Conservation (phyloP, 2,888 invertebrate species). For the Spisula solida region DNA sequence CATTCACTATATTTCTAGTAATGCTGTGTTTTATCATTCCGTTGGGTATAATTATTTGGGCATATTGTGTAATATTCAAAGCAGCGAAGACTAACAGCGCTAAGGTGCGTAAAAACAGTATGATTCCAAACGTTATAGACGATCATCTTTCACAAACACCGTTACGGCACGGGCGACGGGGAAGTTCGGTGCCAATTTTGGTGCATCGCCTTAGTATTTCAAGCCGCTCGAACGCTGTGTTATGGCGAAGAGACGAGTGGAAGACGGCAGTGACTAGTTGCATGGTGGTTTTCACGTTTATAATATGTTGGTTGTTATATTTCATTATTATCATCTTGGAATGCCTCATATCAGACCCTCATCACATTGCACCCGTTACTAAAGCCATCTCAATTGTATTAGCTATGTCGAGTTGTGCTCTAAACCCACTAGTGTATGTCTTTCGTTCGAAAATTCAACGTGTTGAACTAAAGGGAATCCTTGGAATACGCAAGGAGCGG, state of each 20-base stretch:
- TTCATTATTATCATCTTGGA: constrained; percentile 81
- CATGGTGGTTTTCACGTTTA: constrained; percentile 92
- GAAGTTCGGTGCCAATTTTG: constrained; percentile 80
- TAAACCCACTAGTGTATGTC: constrained; percentile 93
- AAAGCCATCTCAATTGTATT: constrained; percentile 88
- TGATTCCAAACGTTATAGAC: constrained; percentile 76
- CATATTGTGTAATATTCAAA: constrained; percentile 90
- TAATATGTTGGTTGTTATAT: constrained; percentile 90
- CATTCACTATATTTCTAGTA: constrained; percentile 87
- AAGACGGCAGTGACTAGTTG: constrained; percentile 95
- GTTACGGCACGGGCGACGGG: constrained; percentile 74
- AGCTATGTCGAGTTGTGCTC: constrained; percentile 90
- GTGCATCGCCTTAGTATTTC: constrained; percentile 93
- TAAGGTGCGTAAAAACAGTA: constrained; percentile 89
- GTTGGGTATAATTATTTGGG: constrained; percentile 90
- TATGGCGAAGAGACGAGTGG: constrained; percentile 94
- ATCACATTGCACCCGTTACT: constrained; percentile 77
- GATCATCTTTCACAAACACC: constrained; percentile 73
- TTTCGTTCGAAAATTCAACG: constrained; percentile 89
- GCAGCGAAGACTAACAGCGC: constrained; percentile 93
- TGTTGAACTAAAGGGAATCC: constrained; percentile 76
- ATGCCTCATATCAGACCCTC: constrained; percentile 83
- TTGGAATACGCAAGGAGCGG: constrained; percentile 64
- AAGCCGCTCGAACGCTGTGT: constrained; percentile 90
- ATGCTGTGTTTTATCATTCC: constrained; percentile 88